Evolutionary conservation across 1,140 invertebrate species (phyloP), one percentile per base, ranked within the genome.

Genomic region (Penaeus japonicus): DNA sequence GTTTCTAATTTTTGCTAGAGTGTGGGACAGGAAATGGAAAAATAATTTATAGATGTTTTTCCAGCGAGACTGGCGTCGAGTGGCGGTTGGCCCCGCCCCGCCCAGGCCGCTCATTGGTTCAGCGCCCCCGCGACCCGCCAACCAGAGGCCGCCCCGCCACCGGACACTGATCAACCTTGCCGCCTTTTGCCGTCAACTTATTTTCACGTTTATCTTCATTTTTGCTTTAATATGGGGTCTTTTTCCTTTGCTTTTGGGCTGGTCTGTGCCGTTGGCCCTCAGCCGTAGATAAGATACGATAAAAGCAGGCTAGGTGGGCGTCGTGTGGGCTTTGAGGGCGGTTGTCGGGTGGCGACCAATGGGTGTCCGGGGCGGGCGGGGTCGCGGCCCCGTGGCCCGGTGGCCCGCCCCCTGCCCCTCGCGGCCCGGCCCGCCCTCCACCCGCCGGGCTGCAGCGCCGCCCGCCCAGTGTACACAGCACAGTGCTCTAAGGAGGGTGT

Each of bases 91-190:
- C 87, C 87, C 87, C 87, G 89, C 89, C 84, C 89, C 89, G 89
- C 89, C 89, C 79, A 59, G 84, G 82, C 84, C 89, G 89, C 89
- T 89, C 89, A 89, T 89, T 89, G 89, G 89, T 89, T 89, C 89
- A 86, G 84, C 84, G 59, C 89, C 89, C 84, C 84, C 84, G 27
- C 89, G 89, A 89, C 89, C 89, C 89, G 89, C 89, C 89, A 89
- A 89, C 84, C 89, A 85, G 84, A 89, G 89, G 89, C 84, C 89
- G 89, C 89, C 84, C 89, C 84, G 47, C 84, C 89, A 83, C 89
- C 89, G 89, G 89, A 89, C 89, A 88, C 87, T 84, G 87, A 88
- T 88, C 87, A 88, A 88, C 84, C 89, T 86, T 86, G 89, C 89
- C 84, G 84, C 65, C 79, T 89, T 85, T 86, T 89, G 62, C 84